Percentiles rank a stretch among this genome's conserved stretches.
Conservation (phyloP, 2,113 vertebrate species). For the Eolophus roseicapilla region DNA sequence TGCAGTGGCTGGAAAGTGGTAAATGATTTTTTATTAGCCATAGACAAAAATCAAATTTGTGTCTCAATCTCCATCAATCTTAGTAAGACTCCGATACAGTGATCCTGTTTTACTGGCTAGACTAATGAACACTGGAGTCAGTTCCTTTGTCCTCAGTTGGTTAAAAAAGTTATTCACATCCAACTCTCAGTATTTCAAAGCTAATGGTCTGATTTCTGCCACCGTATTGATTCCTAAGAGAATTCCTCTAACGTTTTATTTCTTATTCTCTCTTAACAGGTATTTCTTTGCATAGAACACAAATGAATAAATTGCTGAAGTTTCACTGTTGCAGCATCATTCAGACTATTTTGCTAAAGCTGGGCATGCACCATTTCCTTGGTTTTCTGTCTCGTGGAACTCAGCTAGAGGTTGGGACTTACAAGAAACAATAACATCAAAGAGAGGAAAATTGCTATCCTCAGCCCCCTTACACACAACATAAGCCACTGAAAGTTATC, state of each 20-base stretch:
- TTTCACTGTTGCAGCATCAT: neutral
- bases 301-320: neutral
- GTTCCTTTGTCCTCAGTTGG: conserved; percentile 40
- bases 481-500: neutral
- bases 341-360: neutral
- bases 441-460: neutral
- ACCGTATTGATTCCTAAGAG: neutral
- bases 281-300: neutral
- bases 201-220: conserved; percentile 41
- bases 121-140: conserved; percentile 43
- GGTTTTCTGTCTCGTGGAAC: neutral
- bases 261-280: neutral
- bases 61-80: conserved; percentile 60
- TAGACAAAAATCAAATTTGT: conserved; percentile 70
- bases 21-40: conserved; percentile 68
- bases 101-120: conserved; percentile 52
- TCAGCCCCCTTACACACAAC: neutral
- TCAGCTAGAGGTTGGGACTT: neutral
- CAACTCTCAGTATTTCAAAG: neutral
- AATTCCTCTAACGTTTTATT: neutral
- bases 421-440: neutral
- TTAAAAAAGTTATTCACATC: conserved; percentile 27
- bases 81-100: conserved; percentile 25
- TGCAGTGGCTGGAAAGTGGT: conserved; percentile 44
- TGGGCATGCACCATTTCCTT: neutral